phyloP scores from a whole-genome alignment of 2,797 vertebrate genomes.

The Numenius phaeopus region DNA sequence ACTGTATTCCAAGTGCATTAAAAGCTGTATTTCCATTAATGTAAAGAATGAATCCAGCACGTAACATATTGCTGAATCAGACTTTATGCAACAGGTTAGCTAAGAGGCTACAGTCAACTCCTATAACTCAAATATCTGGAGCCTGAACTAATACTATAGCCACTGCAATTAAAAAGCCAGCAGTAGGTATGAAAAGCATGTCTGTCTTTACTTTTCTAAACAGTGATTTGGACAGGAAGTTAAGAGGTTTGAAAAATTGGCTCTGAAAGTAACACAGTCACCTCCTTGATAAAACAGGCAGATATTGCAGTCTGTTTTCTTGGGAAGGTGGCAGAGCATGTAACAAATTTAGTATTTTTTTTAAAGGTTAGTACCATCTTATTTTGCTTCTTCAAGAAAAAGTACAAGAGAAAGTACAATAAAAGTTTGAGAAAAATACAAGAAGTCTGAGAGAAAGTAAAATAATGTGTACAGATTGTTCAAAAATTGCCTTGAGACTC shows the following conservation, averaged over 20 bases:
- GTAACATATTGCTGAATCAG: slow-evolving; percentile 62
- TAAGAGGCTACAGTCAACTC: slow-evolving; percentile 37
- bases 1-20: slow-evolving; percentile 55
- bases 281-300: slow-evolving; percentile 27
- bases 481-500: slow-evolving; percentile 31
- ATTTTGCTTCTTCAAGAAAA: slow-evolving; percentile 53
- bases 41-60: slow-evolving; percentile 34
- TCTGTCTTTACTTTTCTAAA: slow-evolving; percentile 55
- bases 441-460: background rate
- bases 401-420: slow-evolving; percentile 6
- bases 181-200: background rate
- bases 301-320: slow-evolving; percentile 30
- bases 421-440: background rate
- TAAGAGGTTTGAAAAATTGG: slow-evolving; percentile 53
- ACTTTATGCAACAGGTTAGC: slow-evolving; percentile 53
- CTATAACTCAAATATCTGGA: slow-evolving; percentile 41
- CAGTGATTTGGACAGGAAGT: slow-evolving; percentile 36
- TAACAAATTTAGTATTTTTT: slow-evolving; percentile 48
- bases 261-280: slow-evolving; percentile 44
- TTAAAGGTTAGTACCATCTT: slow-evolving; percentile 51
- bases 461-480: slow-evolving; percentile 10
- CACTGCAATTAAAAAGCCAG: slow-evolving; percentile 25
- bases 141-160: background rate
- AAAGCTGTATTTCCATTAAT: slow-evolving; percentile 65
- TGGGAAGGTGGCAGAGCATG: slow-evolving; percentile 1